Evolutionary conservation across 2,797 vertebrate species (phyloP), one percentile per base, ranked within the genome.

Genomic region (Miichthys miiuy): DNA sequence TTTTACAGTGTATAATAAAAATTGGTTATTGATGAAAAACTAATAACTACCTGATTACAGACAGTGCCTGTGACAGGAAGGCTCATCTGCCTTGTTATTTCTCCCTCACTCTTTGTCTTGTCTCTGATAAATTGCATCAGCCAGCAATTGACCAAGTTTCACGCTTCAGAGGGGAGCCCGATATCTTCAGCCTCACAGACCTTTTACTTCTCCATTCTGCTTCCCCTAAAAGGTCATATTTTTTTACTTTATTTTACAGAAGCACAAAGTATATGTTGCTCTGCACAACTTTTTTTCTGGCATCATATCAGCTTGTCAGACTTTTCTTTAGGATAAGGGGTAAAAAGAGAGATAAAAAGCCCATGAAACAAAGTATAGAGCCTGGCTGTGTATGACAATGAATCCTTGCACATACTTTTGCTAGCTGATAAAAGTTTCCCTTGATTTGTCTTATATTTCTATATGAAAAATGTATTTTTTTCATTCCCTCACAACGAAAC

Each of bases 71-170:
- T 71, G 67, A 65, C 61, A 25, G 23, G 60, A 51, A 47, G 70
- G 75, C 61, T 55, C 12, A 27, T 61, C 61, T 85, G 77, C 79
- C 75, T 80, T 85, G 80, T 88, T 92, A 81, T 86, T 91, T 91
- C 68, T 72, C 70, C 56, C 87, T 87, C 86, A 74, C 64, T 84
- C 78, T 86, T 74, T 42, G 74, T 86, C 86, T 86, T 79, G 79
- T 88, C 83, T 75, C 62, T 46, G 64, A 69, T 82, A 86, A 89
- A 90, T 90, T 57, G 6, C 76, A 91, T 88, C 88, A 91, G 77
- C 77, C 78, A 64, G 66, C 80, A 86, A 93, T 88, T 89, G 90
- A 90, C 84, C 84, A 82, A 84, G 77, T 88, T 88, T 87, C 86
- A 90, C 64, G 63, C 88, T 87, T 87, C 86, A 84, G 79, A 82